Evolutionary conservation across 2,888 invertebrate species (phyloP), one percentile per base, ranked within the genome.

Genomic region (Chydorus sphaericus): DNA sequence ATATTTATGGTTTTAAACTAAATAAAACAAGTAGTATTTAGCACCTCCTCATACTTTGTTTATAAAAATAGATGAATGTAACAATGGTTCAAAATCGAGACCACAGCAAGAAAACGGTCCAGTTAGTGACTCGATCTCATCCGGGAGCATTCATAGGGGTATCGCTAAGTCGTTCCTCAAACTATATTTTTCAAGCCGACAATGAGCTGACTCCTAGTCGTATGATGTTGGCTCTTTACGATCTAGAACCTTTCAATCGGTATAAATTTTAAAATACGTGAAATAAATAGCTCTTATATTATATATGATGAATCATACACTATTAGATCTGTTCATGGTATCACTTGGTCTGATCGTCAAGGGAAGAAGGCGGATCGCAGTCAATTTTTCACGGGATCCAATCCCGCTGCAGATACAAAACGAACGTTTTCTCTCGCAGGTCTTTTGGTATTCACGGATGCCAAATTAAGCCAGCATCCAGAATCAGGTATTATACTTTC

Each of bases 1-100:
- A 23, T 44, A 26, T 44, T 8, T 26, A 26, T 3, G 38, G 2
- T 1, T 26, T 23, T 26, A 26, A 4, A 44, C 23, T 1, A 23
- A 44, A 4, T 18, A 2, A 26, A 33, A 33, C 14, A 10, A 33
- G 14, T 33, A 10, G 33, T 23, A 20, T 11, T 16, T 44, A 8
- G 2, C 28, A 14, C 14, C 33, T 33, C n/a, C n/a, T n/a, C n/a
- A n/a, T n/a, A n/a, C n/a, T n/a, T n/a, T n/a, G n/a, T n/a, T n/a
- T n/a, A n/a, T n/a, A n/a, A n/a, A n/a, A 14, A 44, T 61, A 75
- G 71, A 71, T 75, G 39, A 66, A 65, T 52, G 64, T 76, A 28
- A 64, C 65, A 33, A 65, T 77, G n/a, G 77, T 76, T 64, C 69
- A 71, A 52, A 72, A 73, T n/a, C 77, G 78, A 64, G 77, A 77